A percentile compares a stretch with the other conserved stretches of the same genome.
These are phyloP conservation scores for Drosophila vallismaia DNA, from an alignment of 2,888 invertebrate species.

Conservation along the genomic window DNA sequence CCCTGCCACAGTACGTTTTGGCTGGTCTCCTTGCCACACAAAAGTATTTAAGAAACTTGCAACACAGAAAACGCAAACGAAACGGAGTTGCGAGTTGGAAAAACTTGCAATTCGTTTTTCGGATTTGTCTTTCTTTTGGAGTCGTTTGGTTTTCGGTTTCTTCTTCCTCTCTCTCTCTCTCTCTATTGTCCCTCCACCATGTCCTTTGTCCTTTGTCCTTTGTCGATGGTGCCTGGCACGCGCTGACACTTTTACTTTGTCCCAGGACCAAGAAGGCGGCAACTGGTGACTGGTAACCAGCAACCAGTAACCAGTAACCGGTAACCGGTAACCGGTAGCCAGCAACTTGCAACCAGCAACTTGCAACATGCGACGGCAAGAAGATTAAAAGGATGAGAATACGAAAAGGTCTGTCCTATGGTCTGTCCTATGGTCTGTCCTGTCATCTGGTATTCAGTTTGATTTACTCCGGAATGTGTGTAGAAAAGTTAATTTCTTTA, in stretches of 20 bases:
- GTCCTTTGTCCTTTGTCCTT: conserved; percentile 11
- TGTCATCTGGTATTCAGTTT: conserved; percentile 20
- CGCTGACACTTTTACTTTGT: conserved; percentile 76
- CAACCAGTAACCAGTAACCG: conserved; percentile 18
- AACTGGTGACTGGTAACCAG: conserved; percentile 15
- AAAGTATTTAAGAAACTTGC: conserved; percentile 76
- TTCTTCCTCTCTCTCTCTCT: not conserved
- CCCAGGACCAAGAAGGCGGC: conserved; percentile 15
- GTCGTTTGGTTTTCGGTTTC: conserved; percentile 21
- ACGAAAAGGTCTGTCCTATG: not conserved
- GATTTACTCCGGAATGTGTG: conserved; percentile 1
- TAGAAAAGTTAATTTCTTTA: not conserved
- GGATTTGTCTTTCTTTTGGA: conserved; percentile 22
- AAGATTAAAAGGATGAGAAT: not conserved
- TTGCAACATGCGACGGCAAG: conserved; percentile 16
- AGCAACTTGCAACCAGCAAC: not conserved
- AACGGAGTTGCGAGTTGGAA: too few relatives aligned
- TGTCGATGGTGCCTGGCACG: conserved; percentile 67
- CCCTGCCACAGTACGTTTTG: too few relatives aligned
- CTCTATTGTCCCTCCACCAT: not conserved
- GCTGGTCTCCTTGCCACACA: conserved; percentile 59
- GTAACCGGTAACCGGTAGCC: conserved; percentile 5
- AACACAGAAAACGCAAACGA: conserved; percentile 24
- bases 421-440: too few relatives aligned
- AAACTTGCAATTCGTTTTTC: conserved; percentile 48